Conservation (phyloP, 1,140 invertebrate species). For the Caenorhabditis inopinata region DNA sequence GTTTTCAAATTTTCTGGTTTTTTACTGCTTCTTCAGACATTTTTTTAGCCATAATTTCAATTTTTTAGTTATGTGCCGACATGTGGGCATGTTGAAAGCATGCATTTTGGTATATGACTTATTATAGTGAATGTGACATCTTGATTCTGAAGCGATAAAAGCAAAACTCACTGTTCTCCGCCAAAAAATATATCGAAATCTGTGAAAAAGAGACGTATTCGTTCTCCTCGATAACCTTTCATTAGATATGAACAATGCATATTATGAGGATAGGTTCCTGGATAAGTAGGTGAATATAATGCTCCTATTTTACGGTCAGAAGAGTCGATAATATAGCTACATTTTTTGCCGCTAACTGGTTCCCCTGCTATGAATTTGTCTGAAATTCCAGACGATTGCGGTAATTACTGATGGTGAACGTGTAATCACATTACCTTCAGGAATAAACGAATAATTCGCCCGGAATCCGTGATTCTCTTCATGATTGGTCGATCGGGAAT, state of each 20-base stretch:
- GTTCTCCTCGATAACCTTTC: slow-evolving; percentile 81
- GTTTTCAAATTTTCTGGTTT: no score
- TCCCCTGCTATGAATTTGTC: slow-evolving; percentile 83
- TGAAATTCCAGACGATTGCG: no score
- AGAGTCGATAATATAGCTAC: slow-evolving; percentile 68
- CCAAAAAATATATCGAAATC: slow-evolving; percentile 99
- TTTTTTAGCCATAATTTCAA: no score
- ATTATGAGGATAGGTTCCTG: slow-evolving; percentile 84
- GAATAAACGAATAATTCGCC: slow-evolving; percentile 86
- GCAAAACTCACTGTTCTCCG: slow-evolving; percentile 91
- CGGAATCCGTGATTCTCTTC: slow-evolving; percentile 82
- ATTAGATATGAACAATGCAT: slow-evolving; percentile 73
- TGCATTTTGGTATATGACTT: no score
- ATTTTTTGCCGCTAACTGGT: slow-evolving; percentile 71
- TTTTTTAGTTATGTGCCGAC: no score
- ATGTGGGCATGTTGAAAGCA: no score
- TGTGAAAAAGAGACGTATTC: slow-evolving; percentile 90
- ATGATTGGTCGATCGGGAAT: slow-evolving; percentile 81
- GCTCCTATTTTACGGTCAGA: slow-evolving; percentile 71
- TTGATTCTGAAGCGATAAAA: no score
- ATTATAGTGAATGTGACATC: no score
- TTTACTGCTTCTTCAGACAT: no score
- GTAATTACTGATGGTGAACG: no score
- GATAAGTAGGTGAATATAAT: slow-evolving; percentile 94
- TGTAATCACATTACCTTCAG: slow-evolving; percentile 75